A percentile compares a stretch with the other conserved stretches of the same genome.
phyloP scores from a whole-genome alignment of 2,888 invertebrate species.

The Heteromyza rotundicornis region DNA sequence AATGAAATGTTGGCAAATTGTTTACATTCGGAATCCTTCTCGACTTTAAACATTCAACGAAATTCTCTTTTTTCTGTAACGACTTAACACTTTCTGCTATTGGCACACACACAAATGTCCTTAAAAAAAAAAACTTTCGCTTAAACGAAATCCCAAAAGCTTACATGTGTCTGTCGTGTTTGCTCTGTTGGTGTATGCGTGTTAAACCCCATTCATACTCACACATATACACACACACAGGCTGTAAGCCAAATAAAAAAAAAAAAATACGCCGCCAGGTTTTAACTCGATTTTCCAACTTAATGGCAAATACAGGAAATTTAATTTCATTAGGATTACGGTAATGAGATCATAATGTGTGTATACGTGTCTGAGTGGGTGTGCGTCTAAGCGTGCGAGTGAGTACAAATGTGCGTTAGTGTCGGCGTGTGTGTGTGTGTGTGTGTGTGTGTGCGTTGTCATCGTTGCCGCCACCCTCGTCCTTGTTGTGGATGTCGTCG shows the following conservation, averaged over 20 bases:
- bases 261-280: neutral
- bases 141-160: too few relatives aligned
- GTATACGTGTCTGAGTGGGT: neutral
- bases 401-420: neutral
- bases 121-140: too few relatives aligned
- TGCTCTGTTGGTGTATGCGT: too few relatives aligned
- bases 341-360: constrained; percentile 33
- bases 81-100: too few relatives aligned
- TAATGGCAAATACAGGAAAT: constrained; percentile 13
- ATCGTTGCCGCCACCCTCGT: neutral
- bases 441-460: neutral
- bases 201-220: neutral
- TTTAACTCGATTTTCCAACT: constrained; percentile 6
- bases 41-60: too few relatives aligned
- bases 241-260: neutral
- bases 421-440: neutral
- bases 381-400: neutral
- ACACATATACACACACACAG: neutral
- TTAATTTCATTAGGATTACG: constrained; percentile 33
- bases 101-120: too few relatives aligned
- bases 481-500: too few relatives aligned
- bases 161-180: too few relatives aligned
- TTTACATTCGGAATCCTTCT: too few relatives aligned
- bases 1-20: too few relatives aligned
- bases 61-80: too few relatives aligned